Conservation (phyloP, 2,113 vertebrate species). For the Lepisosteus osseus region DNA sequence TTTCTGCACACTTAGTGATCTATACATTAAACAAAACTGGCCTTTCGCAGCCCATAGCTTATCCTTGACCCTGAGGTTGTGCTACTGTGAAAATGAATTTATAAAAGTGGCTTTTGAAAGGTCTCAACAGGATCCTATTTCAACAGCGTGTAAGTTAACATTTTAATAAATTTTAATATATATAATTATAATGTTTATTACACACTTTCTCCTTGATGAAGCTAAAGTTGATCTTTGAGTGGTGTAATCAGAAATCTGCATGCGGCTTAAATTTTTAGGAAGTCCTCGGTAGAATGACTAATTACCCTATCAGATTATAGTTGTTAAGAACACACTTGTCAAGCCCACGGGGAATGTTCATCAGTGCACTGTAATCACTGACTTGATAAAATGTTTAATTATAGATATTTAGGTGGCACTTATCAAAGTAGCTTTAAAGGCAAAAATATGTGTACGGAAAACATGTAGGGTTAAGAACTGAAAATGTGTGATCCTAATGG, state of each 20-base stretch:
- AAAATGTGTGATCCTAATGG: too few species aligned
- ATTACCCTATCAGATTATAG: conserved; percentile 25
- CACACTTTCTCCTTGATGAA: not conserved
- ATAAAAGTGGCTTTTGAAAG: not conserved
- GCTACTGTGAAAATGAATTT: too few species aligned
- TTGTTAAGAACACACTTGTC: conserved; percentile 22
- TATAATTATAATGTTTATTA: conserved; percentile 1
- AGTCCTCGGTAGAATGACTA: conserved; percentile 21
- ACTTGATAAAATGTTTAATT: conserved; percentile 36
- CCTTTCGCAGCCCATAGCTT: too few species aligned
- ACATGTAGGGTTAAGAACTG: too few species aligned
- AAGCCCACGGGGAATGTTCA: conserved; percentile 15
- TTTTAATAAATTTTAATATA: not conserved
- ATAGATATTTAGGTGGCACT: conserved; percentile 22
- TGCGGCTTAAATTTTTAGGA: conserved; percentile 16
- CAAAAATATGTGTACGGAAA: not conserved
- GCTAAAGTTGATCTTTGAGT: not conserved
- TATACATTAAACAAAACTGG: too few species aligned
- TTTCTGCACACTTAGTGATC: too few species aligned
- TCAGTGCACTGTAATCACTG: conserved; percentile 27
- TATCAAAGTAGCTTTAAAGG: conserved; percentile 22
- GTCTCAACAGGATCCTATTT: not conserved
- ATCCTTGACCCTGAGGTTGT: too few species aligned
- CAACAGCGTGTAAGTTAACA: not conserved
- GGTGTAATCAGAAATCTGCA: not conserved